phyloP scores from a whole-genome alignment of 2,888 invertebrate species.

The Meteorus colon region DNA sequence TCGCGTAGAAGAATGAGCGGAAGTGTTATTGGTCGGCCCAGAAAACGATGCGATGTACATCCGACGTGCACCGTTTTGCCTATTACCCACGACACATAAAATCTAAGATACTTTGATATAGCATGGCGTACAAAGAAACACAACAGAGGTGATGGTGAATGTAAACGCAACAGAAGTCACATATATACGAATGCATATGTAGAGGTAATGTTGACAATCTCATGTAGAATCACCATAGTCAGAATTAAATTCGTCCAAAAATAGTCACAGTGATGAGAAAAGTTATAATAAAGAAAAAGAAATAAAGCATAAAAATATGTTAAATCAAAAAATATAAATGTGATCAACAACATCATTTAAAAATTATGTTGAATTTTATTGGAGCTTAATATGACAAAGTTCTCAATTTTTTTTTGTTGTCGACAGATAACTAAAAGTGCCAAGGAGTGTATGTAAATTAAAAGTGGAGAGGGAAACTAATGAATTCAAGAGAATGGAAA shows the following conservation, averaged over 20 bases:
- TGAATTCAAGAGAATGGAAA: background rate
- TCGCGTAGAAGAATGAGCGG: conserved; percentile 49
- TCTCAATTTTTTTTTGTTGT: too few species aligned
- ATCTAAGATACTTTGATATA: conserved; percentile 42
- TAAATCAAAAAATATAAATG: background rate
- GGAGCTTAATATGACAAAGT: too few species aligned
- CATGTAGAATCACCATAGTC: conserved; percentile 10
- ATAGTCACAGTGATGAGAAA: background rate
- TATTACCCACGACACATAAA: conserved; percentile 51
- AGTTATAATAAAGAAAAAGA: too few species aligned
- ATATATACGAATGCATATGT: background rate
- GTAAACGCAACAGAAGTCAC: background rate
- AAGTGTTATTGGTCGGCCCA: conserved; percentile 50
- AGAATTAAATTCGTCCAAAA: background rate
- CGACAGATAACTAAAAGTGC: background rate
- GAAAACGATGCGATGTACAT: conserved; percentile 41
- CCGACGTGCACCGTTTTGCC: conserved; percentile 49
- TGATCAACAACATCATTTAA: background rate
- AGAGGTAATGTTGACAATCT: conserved; percentile 9
- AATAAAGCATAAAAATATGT: too few species aligned
- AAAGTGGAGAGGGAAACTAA: background rate
- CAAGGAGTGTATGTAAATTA: too few species aligned
- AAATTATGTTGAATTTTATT: background rate
- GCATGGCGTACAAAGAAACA: conserved; percentile 30
- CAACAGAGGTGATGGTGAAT: conserved; percentile 19